A percentile compares a stretch with the other conserved stretches of the same genome.
Conservation (phyloP, 2,113 vertebrate genomes). For the Trichomycterus rosablanca region DNA sequence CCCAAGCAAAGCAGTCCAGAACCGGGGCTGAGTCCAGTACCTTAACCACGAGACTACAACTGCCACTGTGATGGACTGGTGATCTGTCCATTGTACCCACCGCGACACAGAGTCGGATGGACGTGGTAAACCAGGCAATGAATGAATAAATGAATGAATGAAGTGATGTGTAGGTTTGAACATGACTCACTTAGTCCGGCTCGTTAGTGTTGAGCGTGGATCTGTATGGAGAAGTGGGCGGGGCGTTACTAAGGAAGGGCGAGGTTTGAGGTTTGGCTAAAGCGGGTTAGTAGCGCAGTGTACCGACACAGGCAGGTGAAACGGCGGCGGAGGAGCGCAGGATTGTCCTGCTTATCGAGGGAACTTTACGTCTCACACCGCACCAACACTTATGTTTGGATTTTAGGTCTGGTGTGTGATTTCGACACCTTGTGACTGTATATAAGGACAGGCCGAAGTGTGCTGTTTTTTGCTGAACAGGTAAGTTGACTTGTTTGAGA, state of each 20-base stretch:
- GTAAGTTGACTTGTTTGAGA: constrained; percentile 16
- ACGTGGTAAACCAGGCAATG: too few relatives aligned
- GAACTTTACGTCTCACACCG: background rate
- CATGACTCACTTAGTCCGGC: too few relatives aligned
- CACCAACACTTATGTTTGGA: background rate
- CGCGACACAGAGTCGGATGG: too few relatives aligned
- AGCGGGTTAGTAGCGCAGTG: background rate
- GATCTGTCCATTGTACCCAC: too few relatives aligned
- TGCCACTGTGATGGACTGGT: too few relatives aligned
- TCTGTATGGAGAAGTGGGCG: too few relatives aligned
- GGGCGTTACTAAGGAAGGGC: background rate
- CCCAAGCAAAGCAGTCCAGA: too few relatives aligned
- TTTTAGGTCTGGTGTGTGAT: background rate
- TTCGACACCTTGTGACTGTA: background rate
- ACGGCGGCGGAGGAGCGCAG: background rate
- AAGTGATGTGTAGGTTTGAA: too few relatives aligned
- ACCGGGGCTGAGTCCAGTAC: too few relatives aligned
- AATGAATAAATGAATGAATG: too few relatives aligned
- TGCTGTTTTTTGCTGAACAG: constrained; percentile 12
- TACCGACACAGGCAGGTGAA: background rate
- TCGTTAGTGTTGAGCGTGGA: too few relatives aligned
- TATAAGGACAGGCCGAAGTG: background rate
- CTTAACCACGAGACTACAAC: too few relatives aligned
- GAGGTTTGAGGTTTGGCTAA: background rate
- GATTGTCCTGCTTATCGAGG: background rate